A percentile compares a stretch with the other conserved stretches of the same genome.
These are phyloP conservation scores for Cirrhinus molitorella DNA, from an alignment of 2,797 vertebrate genomes.

Conservation along the genomic window DNA sequence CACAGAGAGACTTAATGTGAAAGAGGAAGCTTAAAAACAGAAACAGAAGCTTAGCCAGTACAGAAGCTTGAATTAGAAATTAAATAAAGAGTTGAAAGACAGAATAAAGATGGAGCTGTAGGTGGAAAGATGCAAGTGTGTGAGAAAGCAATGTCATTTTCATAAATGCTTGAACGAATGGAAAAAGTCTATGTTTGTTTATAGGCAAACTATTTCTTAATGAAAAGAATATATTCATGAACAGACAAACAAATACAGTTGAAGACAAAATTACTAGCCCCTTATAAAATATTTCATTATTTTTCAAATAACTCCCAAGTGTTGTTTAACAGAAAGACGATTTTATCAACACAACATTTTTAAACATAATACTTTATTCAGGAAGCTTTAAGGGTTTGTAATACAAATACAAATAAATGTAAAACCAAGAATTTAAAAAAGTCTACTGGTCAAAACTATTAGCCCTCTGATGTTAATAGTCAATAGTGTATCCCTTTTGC, in stretches of 20 bases:
- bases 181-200: background rate
- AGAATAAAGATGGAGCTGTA: background rate
- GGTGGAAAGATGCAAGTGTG: background rate
- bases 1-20: conserved; percentile 30
- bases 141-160: background rate
- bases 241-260: background rate
- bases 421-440: too few relatives aligned
- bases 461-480: too few relatives aligned
- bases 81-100: conserved; percentile 44
- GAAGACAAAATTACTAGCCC: too few relatives aligned
- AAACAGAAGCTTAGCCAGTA: background rate
- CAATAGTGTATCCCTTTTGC: too few relatives aligned
- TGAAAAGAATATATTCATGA: background rate
- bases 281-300: too few relatives aligned
- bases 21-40: conserved; percentile 19
- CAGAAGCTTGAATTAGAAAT: conserved; percentile 22
- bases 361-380: too few relatives aligned
- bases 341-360: too few relatives aligned
- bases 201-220: background rate
- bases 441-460: too few relatives aligned
- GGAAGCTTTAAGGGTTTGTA: too few relatives aligned
- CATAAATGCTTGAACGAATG: background rate
- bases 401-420: too few relatives aligned
- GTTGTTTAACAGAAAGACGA: too few relatives aligned
- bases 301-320: too few relatives aligned